Base-by-base conservation (phyloP, 2,113 vertebrate genomes). In the Plectropomus leopardus region DNA sequence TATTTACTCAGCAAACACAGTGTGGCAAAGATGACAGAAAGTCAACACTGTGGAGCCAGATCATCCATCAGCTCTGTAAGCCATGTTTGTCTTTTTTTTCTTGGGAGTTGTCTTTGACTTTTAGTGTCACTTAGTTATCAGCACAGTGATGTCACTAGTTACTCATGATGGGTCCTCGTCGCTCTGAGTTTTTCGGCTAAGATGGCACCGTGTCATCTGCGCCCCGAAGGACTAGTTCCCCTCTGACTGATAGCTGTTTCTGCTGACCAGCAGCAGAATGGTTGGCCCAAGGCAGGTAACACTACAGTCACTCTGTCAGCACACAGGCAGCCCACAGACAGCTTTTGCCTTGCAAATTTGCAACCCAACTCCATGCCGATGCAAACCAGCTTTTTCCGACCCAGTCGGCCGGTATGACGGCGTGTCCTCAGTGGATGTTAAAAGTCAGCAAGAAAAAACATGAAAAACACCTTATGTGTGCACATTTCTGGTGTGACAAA, bases 271-370 rank as follows among this genome's bases (percentile, higher is more conserved):
- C 72, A 70, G 83, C 88, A 84, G 72, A 51, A 69, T 51, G 57
- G 48, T 40, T 47, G 7, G 82, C 80, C 76, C 0, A 4, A 47
- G 82, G 87, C 79, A 59, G 84, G 59, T 70, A 84, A 65, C 79
- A 30, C 66, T 74, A 26, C 86, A 72, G 54, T 83, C 82, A 85
- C 77, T 65, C 28, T 53, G 82, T 81, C 88, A 88, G 84, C 64
- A 48, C 65, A 73, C 75, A 45, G 59, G 23, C 65, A 47, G 60
- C 45, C 47, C 71, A 26, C 23, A 73, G 63, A 13, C 47, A 16
- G 16, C 51, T 75, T 82, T 92, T 93, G 90, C 86, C 84, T 93
- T 90, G 92, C 92, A 93, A 93, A 93, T 92, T 36, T 47, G 82
- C 76, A 82, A 79, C 67, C 65, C 48, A 77, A 66, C 72, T 61